Percentiles rank a stretch among this genome's conserved stretches.
phyloP scores from a whole-genome alignment of 2,888 invertebrate species.

The Hirtodrosophila alboralis region DNA sequence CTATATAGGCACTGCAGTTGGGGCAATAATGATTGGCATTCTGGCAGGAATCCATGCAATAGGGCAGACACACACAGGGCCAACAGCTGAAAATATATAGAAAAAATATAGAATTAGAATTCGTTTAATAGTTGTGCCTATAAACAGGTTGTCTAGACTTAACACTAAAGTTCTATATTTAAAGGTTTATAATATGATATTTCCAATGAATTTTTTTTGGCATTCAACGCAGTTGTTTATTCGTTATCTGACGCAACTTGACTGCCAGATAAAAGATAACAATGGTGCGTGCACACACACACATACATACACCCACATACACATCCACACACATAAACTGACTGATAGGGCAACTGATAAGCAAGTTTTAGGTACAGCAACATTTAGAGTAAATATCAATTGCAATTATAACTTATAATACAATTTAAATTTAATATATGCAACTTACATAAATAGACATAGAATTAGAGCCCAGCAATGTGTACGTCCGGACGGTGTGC shows the following conservation, averaged over 20 bases:
- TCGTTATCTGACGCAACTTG: slow-evolving; percentile 53
- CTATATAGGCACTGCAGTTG: slow-evolving; percentile 86
- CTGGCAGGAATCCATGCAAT: slow-evolving; percentile 86
- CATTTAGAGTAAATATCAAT: slow-evolving; percentile 21
- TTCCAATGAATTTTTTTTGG: slow-evolving; percentile 14
- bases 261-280: slow-evolving; percentile 53
- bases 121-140: not conserved
- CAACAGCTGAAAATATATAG: slow-evolving; percentile 81
- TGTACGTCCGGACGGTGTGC: slow-evolving; percentile 77
- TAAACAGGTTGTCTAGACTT: too few species aligned
- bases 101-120: too few species aligned
- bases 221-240: slow-evolving; percentile 19
- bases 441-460: slow-evolving; percentile 79
- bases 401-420: slow-evolving; percentile 1
- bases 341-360: slow-evolving; percentile 31
- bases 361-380: slow-evolving; percentile 22
- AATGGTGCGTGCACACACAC: slow-evolving; percentile 13
- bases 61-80: slow-evolving; percentile 86
- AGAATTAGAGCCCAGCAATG: slow-evolving; percentile 81
- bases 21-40: slow-evolving; percentile 86
- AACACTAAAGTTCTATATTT: not conserved
- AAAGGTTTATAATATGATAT: slow-evolving; percentile 2
- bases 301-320: slow-evolving; percentile 5
- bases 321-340: slow-evolving; percentile 10
- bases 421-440: not conserved